Conservation (phyloP, 2,888 invertebrate species). For the Antheraea assamensis region DNA sequence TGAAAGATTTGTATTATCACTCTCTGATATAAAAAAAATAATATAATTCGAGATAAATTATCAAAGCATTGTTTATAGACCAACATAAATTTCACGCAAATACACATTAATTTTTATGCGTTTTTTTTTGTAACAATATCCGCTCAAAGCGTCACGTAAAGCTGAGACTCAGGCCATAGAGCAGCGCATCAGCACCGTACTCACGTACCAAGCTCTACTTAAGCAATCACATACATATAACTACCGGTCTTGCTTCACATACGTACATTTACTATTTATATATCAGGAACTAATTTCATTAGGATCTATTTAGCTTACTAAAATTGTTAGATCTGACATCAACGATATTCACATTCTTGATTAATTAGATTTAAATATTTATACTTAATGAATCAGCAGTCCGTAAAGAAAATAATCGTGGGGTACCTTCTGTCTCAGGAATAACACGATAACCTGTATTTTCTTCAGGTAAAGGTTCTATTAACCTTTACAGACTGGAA, state of each 20-base stretch:
- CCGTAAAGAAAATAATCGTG: too few species aligned
- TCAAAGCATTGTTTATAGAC: neutral
- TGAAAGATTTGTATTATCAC: neutral
- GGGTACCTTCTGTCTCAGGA: neutral
- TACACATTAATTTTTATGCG: neutral
- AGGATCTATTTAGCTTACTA: neutral
- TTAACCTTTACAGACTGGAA: neutral
- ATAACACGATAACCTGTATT: neutral
- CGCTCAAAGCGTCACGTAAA: conserved; percentile 5
- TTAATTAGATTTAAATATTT: neutral
- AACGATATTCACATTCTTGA: neutral
- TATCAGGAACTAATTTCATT: neutral
- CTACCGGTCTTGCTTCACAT: conserved; percentile 23
- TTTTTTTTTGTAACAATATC: neutral
- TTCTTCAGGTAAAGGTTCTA: neutral
- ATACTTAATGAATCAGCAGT: too few species aligned
- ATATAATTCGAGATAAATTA: neutral
- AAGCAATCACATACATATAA: conserved; percentile 27
- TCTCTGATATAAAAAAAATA: neutral
- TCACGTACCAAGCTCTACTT: conserved; percentile 25
- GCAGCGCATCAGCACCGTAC: conserved; percentile 20
- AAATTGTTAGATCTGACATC: neutral
- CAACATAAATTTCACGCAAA: neutral
- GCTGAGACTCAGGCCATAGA: neutral
- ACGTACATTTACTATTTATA: neutral